These are phyloP conservation scores for Bombus waltoni DNA, from an alignment of 1,140 invertebrate genomes.

Conservation along the genomic window DNA sequence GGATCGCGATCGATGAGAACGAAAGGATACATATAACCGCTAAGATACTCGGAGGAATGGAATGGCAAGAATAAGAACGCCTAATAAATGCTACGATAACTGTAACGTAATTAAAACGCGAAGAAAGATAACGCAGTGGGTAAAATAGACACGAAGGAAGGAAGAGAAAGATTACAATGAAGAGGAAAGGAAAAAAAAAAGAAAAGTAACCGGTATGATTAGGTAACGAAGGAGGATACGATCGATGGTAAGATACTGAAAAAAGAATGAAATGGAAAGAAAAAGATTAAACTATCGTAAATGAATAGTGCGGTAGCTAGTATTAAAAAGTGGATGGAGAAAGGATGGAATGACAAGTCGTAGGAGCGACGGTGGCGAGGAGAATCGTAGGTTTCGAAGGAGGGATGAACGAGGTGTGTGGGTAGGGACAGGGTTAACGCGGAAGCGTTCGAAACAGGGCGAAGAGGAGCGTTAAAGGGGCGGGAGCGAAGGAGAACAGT, in stretches of 20 bases:
- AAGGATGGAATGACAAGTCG: background rate
- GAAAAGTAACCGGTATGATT: too few species aligned
- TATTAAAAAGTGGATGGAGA: background rate
- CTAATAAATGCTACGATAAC: too few species aligned
- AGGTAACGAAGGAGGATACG: too few species aligned
- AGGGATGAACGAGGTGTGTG: background rate
- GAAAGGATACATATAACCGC: background rate
- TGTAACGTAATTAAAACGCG: too few species aligned
- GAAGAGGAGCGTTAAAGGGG: conserved; percentile 56
- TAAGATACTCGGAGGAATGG: background rate
- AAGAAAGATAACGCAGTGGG: too few species aligned
- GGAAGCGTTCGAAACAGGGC: conserved; percentile 10
- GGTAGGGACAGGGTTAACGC: conserved; percentile 2
- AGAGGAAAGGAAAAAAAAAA: background rate
- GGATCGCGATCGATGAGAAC: background rate
- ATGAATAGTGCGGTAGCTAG: background rate
- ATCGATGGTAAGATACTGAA: too few species aligned
- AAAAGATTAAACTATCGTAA: background rate
- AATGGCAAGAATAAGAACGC: background rate
- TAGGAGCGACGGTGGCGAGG: conserved; percentile 6
- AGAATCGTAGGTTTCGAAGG: background rate
- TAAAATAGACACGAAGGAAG: too few species aligned
- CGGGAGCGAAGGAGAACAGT: conserved; percentile 30
- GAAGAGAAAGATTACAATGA: too few species aligned
- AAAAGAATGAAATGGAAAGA: background rate